These are phyloP conservation scores for Pararge aegeria DNA, from an alignment of 1,140 invertebrate genomes.

Conservation along the genomic window DNA sequence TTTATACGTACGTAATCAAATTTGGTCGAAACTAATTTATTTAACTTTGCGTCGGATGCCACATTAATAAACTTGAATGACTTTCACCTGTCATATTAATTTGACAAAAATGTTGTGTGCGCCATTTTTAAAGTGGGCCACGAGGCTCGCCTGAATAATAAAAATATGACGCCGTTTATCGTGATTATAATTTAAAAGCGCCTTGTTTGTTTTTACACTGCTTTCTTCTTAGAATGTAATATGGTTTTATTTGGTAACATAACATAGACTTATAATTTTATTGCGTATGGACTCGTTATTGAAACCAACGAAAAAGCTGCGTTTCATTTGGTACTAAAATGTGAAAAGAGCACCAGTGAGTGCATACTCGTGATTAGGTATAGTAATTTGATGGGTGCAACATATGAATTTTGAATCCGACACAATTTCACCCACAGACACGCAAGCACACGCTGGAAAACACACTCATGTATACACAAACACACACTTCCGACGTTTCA, in stretches of 20 bases:
- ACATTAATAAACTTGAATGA: conserved; percentile 13
- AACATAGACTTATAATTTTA: neutral
- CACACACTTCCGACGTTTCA: no score
- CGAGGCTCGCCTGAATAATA: conserved; percentile 7
- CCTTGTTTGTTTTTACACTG: neutral
- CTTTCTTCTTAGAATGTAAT: conserved; percentile 2
- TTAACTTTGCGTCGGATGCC: conserved; percentile 7
- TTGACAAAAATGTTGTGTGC: conserved; percentile 17
- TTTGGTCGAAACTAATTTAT: conserved; percentile 10
- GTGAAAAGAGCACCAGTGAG: no score
- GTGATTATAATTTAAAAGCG: conserved; percentile 15
- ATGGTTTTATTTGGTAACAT: neutral
- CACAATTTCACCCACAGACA: no score
- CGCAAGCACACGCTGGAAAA: no score
- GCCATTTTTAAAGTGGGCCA: conserved; percentile 15
- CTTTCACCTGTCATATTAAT: conserved; percentile 21
- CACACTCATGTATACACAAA: no score
- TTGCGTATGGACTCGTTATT: no score
- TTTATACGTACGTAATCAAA: neutral
- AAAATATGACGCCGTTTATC: neutral
- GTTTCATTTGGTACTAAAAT: no score
- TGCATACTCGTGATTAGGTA: no score
- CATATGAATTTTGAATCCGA: no score
- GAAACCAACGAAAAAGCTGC: no score
- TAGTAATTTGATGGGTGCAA: no score